phyloP scores from a whole-genome alignment of 2,113 vertebrate species.

The Pardalotus punctatus region DNA sequence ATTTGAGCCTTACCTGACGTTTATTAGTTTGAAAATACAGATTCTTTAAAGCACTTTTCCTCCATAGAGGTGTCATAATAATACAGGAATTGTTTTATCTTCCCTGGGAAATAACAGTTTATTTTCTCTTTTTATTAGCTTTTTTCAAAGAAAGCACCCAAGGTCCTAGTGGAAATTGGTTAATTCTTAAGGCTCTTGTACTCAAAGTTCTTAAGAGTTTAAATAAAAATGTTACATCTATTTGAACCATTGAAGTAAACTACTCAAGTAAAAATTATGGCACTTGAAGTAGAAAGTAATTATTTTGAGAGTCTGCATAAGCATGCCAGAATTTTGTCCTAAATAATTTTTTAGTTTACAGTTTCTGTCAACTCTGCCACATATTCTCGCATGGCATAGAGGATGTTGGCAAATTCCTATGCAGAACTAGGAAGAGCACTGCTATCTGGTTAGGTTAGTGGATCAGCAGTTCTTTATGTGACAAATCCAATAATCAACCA shows the following conservation, averaged over 20 bases:
- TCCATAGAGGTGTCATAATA: not conserved
- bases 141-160: not conserved
- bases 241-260: not conserved
- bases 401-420: not conserved
- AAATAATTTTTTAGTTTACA: not conserved
- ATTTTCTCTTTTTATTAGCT: not conserved
- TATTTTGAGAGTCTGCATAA: not conserved
- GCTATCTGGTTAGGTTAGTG: not conserved
- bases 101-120: not conserved
- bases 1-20: not conserved
- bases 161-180: not conserved
- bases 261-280: not conserved
- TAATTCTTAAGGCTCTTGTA: not conserved
- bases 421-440: not conserved
- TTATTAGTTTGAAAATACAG: not conserved
- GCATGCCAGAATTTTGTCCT: not conserved
- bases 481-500: not conserved
- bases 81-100: not conserved
- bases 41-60: not conserved
- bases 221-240: not conserved
- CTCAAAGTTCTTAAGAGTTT: not conserved
- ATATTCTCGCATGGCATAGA: not conserved
- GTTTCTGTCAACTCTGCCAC: not conserved
- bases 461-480: not conserved
- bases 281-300: not conserved